Evolutionary conservation across 1,140 invertebrate genomes (phyloP), one percentile per base, ranked within the genome.

Genomic region (Sinella curviseta): DNA sequence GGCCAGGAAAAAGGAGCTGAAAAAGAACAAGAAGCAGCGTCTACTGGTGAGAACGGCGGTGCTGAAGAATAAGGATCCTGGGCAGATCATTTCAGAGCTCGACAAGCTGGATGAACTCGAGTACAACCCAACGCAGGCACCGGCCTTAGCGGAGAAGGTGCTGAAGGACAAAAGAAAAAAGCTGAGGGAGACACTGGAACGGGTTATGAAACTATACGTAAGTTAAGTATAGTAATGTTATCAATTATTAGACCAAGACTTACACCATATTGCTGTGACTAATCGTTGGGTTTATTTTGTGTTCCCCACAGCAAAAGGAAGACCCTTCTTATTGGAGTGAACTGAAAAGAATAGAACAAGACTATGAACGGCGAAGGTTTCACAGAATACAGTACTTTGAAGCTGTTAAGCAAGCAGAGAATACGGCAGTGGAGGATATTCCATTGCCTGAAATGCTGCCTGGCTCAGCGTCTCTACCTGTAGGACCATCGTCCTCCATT

Each of bases 91-190:
- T 36, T 92, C 94, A 86, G 97, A 99, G 89, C 92, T 99, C 90
- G 96, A 98, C 87, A 95, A 97, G 88, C 97, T 99, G 86, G 97
- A 99, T 91, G 93, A 96, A 90, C 97, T 98, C 95, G 96, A 99
- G 88, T 99, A 93, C 85, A 97, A 98, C 89, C 95, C 97, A 1
- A 89, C 94, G 83, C 93, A 97, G 85, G 94, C 96, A 67, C 96
- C 97, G 35, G 94, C 95, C 20, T 87, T 99, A 0, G 98, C 97
- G 89, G 96, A 98, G 86, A 98, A 97, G 89, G 97, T 99, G 24
- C 88, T 99, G 74, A 95, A 96, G 87, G 97, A 99, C 85, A 99
- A 99, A 88, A 89, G 97, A 82, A 97, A 96, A 86, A 99, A 99
- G 87, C 88, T 99, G 8, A 93, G 94, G 87, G 97, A 98, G 87